Percentiles rank a stretch among this genome's conserved stretches.
Conservation (phyloP, 2,888 invertebrate species). For the Nomada goodeniana region DNA sequence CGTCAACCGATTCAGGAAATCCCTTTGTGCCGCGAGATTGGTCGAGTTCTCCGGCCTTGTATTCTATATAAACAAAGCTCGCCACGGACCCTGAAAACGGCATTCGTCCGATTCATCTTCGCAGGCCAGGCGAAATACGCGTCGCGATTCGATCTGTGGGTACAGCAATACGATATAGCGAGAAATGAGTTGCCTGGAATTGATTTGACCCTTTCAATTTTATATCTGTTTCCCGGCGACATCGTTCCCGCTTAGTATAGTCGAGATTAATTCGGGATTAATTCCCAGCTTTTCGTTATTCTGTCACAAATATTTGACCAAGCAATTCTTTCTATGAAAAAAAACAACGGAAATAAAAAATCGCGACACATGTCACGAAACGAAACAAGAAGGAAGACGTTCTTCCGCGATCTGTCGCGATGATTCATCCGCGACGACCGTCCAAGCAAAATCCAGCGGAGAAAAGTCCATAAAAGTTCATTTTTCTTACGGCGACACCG, state of each 20-base stretch:
- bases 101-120: slow-evolving; percentile 45
- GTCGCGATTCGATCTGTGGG: slow-evolving; percentile 7
- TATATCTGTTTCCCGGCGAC: too few species aligned
- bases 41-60: slow-evolving; percentile 68
- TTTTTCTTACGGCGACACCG: slow-evolving; percentile 34
- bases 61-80: slow-evolving; percentile 74
- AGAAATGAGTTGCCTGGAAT: background rate
- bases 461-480: slow-evolving; percentile 48
- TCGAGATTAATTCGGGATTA: too few species aligned
- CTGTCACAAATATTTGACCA: background rate
- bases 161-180: background rate
- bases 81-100: slow-evolving; percentile 50
- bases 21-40: slow-evolving; percentile 74
- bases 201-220: too few species aligned
- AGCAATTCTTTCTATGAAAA: background rate
- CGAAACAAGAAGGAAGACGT: background rate
- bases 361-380: background rate
- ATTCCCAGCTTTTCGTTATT: too few species aligned
- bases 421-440: slow-evolving; percentile 2
- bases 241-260: too few species aligned
- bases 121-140: slow-evolving; percentile 42
- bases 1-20: slow-evolving; percentile 58
- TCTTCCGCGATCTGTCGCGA: slow-evolving; percentile 16
- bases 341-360: background rate
- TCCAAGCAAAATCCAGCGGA: slow-evolving; percentile 5